These are phyloP conservation scores for Sclerodermus sp. DNA, from an alignment of 2,888 invertebrate species.

Conservation along the genomic window DNA sequence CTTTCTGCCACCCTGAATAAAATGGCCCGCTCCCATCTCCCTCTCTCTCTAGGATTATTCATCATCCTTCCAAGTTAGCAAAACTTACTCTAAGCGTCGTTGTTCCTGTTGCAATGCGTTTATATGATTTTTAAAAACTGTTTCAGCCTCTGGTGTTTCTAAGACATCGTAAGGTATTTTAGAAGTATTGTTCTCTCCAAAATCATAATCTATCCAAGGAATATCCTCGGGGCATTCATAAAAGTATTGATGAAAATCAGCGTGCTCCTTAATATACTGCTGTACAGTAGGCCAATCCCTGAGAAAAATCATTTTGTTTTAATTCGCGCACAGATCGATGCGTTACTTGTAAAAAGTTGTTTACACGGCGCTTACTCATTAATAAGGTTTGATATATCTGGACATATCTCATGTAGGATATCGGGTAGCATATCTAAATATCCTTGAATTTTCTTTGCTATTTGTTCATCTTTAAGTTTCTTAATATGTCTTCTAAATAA, in stretches of 20 bases:
- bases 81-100: constrained; percentile 84
- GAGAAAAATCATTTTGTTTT: constrained; percentile 40
- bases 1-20: too few species aligned
- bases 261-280: constrained; percentile 83
- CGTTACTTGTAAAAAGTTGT: too few species aligned
- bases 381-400: constrained; percentile 64
- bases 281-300: constrained; percentile 90
- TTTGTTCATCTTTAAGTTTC: constrained; percentile 78
- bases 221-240: constrained; percentile 78
- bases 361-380: constrained; percentile 56
- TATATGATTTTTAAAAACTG: constrained; percentile 87
- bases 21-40: too few species aligned
- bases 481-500: constrained; percentile 78
- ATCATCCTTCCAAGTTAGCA: too few species aligned
- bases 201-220: constrained; percentile 76
- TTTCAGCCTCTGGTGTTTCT: constrained; percentile 88
- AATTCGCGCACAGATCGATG: too few species aligned
- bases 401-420: constrained; percentile 76
- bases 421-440: constrained; percentile 79
- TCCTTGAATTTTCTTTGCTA: constrained; percentile 73
- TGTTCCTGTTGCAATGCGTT: constrained; percentile 91
- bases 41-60: too few species aligned
- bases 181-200: constrained; percentile 69
- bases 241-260: constrained; percentile 93
- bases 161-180: constrained; percentile 92